Evolutionary conservation across 2,888 invertebrate species (phyloP).

Genomic region (Flexamia atlantica): DNA sequence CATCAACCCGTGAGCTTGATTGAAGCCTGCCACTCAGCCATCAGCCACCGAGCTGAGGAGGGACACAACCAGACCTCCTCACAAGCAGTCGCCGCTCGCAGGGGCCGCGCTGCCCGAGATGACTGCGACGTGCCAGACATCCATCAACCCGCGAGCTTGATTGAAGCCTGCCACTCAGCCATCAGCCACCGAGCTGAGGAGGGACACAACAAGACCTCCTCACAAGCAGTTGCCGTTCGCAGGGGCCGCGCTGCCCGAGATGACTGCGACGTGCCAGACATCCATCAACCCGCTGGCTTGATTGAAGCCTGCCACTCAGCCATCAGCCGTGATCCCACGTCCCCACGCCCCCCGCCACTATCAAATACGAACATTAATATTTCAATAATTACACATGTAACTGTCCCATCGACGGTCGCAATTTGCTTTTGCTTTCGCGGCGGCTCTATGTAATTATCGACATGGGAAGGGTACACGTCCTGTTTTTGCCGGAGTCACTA

Average conservation of each 20-base stretch:
- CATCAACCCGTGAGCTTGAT: no score
- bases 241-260: constrained; percentile 47
- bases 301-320: constrained; percentile 64
- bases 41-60: not conserved
- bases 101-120: constrained; percentile 49
- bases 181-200: not conserved
- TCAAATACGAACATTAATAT: constrained; percentile 52
- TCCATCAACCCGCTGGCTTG: constrained; percentile 59
- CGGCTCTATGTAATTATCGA: constrained; percentile 46
- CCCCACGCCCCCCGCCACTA: constrained; percentile 32
- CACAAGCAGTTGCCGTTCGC: not conserved
- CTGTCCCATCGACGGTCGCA: constrained; percentile 42
- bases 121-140: constrained; percentile 61
- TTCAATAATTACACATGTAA: constrained; percentile 52
- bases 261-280: constrained; percentile 60
- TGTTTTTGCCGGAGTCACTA: constrained; percentile 48
- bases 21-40: no score
- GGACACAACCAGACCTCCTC: not conserved
- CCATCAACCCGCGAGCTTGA: no score
- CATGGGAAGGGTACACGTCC: constrained; percentile 34
- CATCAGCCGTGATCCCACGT: constrained; percentile 60
- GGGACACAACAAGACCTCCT: not conserved
- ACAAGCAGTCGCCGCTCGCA: not conserved
- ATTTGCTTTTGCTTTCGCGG: constrained; percentile 57
- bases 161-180: no score